Evolutionary conservation across 2,113 vertebrate genomes (phyloP).

Genomic region (Hydropotes inermis): DNA sequence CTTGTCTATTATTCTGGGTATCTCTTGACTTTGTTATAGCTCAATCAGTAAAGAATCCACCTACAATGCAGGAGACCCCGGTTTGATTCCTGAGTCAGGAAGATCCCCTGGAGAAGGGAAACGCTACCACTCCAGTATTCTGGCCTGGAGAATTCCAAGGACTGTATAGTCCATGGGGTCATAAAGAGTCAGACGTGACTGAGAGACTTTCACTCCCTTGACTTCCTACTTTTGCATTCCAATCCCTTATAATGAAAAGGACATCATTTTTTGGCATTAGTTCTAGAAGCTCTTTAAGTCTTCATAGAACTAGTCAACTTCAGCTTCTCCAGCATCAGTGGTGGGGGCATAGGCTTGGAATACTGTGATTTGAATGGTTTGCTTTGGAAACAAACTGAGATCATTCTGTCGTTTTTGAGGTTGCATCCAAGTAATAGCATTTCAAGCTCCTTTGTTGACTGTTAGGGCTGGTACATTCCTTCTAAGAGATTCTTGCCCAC

Average conservation of each 20-base stretch:
- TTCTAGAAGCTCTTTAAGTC: neutral
- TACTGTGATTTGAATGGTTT: neutral
- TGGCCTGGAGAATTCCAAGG: neutral
- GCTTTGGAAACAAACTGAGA: neutral
- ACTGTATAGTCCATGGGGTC: neutral
- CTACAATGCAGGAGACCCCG: neutral
- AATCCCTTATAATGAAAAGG: neutral
- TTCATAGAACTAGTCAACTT: neutral
- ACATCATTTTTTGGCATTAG: neutral
- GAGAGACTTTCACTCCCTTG: neutral
- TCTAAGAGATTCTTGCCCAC: neutral
- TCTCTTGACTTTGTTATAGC: neutral
- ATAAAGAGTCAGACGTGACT: fast-evolving
- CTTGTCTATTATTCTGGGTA: neutral
- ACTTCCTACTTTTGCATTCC: neutral
- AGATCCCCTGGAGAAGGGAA: neutral
- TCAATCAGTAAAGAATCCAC: neutral
- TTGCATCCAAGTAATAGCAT: neutral
- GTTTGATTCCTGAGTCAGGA: neutral
- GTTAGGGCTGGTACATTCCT: neutral
- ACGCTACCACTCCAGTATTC: neutral
- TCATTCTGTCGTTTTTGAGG: neutral
- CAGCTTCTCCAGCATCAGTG: neutral
- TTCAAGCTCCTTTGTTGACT: neutral
- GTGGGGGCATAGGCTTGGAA: neutral